Percentiles rank a stretch among this genome's conserved stretches.
Conservation (phyloP, 1,140 invertebrate species). For the Varroa destructor region DNA sequence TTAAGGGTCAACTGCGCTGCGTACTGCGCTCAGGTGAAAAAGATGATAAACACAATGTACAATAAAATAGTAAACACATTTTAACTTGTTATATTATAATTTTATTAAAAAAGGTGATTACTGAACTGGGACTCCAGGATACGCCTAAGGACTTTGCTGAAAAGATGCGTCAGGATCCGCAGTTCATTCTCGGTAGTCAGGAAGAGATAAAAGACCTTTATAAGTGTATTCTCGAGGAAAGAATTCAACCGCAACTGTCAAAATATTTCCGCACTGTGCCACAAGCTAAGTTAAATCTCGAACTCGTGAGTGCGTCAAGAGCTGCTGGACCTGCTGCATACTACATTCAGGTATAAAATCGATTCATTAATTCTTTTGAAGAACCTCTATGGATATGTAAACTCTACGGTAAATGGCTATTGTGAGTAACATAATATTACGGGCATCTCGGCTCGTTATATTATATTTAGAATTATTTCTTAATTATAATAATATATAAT, state of each 20-base stretch:
- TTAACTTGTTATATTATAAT: no score
- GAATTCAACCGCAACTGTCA: constrained; percentile 23
- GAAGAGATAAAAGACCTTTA: constrained; percentile 19
- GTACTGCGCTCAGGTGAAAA: constrained; percentile 20
- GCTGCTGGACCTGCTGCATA: constrained; percentile 5
- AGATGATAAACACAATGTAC: background rate
- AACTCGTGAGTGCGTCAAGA: constrained; percentile 2
- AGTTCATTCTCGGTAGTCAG: background rate
- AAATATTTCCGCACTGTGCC: constrained; percentile 31
- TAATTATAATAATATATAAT: no score
- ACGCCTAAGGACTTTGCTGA: constrained; percentile 11
- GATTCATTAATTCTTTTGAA: no score
- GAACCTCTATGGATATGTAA: no score
- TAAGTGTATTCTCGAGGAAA: background rate
- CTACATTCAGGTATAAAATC: constrained; percentile 19
- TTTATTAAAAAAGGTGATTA: background rate
- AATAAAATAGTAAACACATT: background rate
- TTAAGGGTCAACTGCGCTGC: no score
- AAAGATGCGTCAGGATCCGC: background rate
- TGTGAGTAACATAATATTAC: no score
- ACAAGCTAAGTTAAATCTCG: constrained; percentile 29
- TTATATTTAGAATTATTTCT: no score
- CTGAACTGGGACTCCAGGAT: background rate
- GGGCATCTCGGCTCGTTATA: no score
- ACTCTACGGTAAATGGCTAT: no score